Conservation (phyloP, 2,888 invertebrate genomes). For the Melinaea marsaeus region DNA sequence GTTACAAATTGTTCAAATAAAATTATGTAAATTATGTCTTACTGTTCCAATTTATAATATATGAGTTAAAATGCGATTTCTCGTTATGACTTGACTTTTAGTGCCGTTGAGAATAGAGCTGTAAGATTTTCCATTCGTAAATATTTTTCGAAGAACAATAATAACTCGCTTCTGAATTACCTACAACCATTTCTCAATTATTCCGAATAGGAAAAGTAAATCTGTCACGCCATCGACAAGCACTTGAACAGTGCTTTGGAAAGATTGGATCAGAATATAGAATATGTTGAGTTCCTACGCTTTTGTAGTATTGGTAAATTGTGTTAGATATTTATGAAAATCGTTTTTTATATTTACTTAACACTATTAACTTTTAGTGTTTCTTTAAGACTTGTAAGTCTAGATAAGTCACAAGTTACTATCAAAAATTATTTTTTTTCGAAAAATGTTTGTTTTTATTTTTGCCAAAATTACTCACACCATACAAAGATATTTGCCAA, state of each 20-base stretch:
- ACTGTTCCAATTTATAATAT: too few relatives aligned
- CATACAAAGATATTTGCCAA: too few relatives aligned
- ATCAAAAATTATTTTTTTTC: too few relatives aligned
- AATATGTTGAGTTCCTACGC: constrained; percentile 42
- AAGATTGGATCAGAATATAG: constrained; percentile 55
- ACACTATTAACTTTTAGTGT: too few relatives aligned
- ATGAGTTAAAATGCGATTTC: background rate
- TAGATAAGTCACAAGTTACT: too few relatives aligned
- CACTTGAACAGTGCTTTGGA: constrained; percentile 42
- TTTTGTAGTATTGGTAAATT: constrained; percentile 17
- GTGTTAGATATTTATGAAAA: background rate
- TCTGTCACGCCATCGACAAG: constrained; percentile 14
- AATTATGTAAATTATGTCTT: too few relatives aligned
- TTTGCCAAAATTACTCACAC: too few relatives aligned
- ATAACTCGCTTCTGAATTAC: background rate
- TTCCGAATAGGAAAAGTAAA: constrained; percentile 5
- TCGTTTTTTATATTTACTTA: too few relatives aligned
- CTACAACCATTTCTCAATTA: background rate
- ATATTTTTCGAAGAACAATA: background rate
- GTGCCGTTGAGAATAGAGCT: background rate
- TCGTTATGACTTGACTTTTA: background rate
- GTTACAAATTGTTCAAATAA: too few relatives aligned
- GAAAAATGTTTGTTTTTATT: too few relatives aligned
- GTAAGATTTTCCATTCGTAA: background rate
- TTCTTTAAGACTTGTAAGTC: too few relatives aligned